Evolutionary conservation across 1,140 invertebrate species (phyloP), one percentile per base, ranked within the genome.

Genomic region (Drosophila ercepeae): DNA sequence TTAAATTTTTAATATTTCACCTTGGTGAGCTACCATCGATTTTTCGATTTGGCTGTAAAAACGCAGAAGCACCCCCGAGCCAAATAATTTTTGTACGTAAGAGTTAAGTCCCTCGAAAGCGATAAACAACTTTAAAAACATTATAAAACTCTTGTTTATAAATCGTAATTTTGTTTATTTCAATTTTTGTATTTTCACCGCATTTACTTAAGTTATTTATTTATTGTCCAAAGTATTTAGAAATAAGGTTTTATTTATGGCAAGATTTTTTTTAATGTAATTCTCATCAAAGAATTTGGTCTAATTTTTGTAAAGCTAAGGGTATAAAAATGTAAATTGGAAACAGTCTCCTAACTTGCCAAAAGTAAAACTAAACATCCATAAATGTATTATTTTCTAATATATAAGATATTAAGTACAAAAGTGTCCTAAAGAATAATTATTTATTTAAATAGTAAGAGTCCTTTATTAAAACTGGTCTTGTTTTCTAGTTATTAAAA

Each of bases 1-100:
- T 57, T 59, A 48, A 36, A 14, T 53, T 29, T 57, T 39, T 14
- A 23, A 50, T 32, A 45, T 46, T 39, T 9, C 27, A 16, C 45
- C 23, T 69, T 32, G 29, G 29, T 9, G 27, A 36, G 21, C 18
- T 21, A n/a, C 27, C 57, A 49, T 41, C 14, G 44, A 69, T 51
- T 70, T 16, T 18, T 49, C 32, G 16, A 11, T 13, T 45, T 41
- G 23, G 58, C 29, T 39, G 27, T 57, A 58, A 58, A 58, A 16
- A 9, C n/a, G 11, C 14, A 8, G 67, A 60, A 19, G 53, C 36
- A 23, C 34, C 19, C 46, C 44, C 18, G 32, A 77, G 41, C 61
- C n/a, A 69, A 78, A 78, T 61, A 36, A 52, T 44, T 54, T 77
- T 50, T 64, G 55, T 48, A 64, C 21, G 73, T 55, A 60, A 23